Evolutionary conservation across 2,888 invertebrate species (phyloP).

Genomic region (Dione juno): DNA sequence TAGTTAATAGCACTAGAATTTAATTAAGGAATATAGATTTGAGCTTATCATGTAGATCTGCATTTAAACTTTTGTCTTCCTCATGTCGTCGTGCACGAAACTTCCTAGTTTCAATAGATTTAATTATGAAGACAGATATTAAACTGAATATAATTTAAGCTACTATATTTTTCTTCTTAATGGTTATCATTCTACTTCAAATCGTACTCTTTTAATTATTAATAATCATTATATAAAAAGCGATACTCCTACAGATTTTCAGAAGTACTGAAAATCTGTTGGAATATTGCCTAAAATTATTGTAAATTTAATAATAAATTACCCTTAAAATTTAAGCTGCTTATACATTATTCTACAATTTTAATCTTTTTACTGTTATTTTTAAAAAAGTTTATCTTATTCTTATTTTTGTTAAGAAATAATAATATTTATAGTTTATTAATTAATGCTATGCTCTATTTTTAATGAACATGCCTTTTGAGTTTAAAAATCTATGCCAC

Average conservation of each 20-base stretch:
- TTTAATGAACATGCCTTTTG: background rate
- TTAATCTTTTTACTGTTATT: background rate
- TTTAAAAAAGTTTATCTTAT: no score
- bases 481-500: background rate
- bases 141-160: background rate
- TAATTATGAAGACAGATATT: background rate
- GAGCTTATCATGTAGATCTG: background rate
- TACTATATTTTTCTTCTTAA: background rate
- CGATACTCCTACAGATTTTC: no score
- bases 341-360: background rate
- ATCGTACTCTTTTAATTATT: background rate
- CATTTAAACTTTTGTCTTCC: slow-evolving; percentile 1
- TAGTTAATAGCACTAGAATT: background rate
- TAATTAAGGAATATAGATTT: slow-evolving; percentile 6
- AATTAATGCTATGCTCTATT: background rate
- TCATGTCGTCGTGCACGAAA: slow-evolving; percentile 11
- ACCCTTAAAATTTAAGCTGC: background rate
- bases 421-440: no score
- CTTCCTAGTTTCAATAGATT: background rate
- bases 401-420: no score
- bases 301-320: background rate
- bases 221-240: no score
- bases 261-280: background rate
- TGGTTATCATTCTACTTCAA: background rate
- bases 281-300: background rate